Conservation (phyloP, 2,888 invertebrate genomes). For the Cyclophora punctaria region DNA sequence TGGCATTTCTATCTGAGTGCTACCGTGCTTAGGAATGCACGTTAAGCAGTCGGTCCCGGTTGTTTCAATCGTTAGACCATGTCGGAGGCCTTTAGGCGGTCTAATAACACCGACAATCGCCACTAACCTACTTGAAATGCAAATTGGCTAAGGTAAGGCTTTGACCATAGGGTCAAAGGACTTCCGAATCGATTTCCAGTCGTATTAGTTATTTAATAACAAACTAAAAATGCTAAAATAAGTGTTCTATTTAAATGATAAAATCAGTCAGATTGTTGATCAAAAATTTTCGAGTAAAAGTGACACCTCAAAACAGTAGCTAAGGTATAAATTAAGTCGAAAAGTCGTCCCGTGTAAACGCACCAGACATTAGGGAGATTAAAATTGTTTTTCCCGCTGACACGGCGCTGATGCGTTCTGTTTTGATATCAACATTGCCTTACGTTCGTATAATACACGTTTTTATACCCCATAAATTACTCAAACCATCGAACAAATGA, state of each 20-base stretch:
- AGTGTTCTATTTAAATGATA: background rate
- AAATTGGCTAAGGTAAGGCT: too few relatives aligned
- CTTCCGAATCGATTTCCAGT: too few relatives aligned
- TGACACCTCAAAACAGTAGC: background rate
- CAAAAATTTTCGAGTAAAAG: too few relatives aligned
- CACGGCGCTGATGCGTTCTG: conserved; percentile 39
- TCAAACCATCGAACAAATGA: conserved; percentile 9
- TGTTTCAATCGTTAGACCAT: too few relatives aligned
- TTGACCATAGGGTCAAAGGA: too few relatives aligned
- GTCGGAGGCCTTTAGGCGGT: too few relatives aligned
- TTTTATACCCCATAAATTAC: conserved; percentile 10
- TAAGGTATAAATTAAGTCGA: conserved; percentile 15
- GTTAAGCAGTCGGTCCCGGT: too few relatives aligned
- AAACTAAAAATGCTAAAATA: background rate
- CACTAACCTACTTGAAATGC: too few relatives aligned
- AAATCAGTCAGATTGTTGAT: background rate
- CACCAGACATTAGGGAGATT: conserved; percentile 49
- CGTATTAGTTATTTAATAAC: too few relatives aligned
- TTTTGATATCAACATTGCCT: conserved; percentile 46
- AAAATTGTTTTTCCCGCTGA: conserved; percentile 60
- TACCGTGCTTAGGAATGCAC: too few relatives aligned
- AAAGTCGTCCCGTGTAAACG: conserved; percentile 16
- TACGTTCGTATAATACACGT: conserved; percentile 7
- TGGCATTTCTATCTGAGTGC: too few relatives aligned
- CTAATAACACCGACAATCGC: too few relatives aligned